phyloP scores from a whole-genome alignment of 1,140 invertebrate genomes.

The Mercenaria mercenaria region DNA sequence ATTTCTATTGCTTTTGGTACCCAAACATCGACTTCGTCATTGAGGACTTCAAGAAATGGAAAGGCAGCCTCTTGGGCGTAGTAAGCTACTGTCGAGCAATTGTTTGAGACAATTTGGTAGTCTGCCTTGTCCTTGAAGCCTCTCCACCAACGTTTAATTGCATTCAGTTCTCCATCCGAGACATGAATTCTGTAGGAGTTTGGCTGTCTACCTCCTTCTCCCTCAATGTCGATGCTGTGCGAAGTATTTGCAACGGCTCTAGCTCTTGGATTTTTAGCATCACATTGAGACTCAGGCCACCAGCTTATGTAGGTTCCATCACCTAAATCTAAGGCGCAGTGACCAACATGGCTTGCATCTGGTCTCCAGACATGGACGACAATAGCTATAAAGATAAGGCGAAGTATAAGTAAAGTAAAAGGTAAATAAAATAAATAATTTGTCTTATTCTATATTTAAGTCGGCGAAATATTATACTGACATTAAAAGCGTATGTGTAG shows the following conservation, averaged over 20 bases:
- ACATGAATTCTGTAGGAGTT: not conserved
- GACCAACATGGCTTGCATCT: not conserved
- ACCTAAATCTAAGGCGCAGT: not conserved
- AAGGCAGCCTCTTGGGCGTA: not conserved
- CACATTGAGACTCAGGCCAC: not conserved
- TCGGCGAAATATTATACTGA: too few species aligned
- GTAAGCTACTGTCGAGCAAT: not conserved
- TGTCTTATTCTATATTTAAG: too few species aligned
- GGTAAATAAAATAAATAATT: too few species aligned
- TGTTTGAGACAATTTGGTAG: not conserved
- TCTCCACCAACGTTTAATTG: not conserved
- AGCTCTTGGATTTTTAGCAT: not conserved
- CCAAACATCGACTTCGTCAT: not conserved
- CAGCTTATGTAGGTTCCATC: not conserved
- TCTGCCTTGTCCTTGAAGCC: not conserved
- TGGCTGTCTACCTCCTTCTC: not conserved
- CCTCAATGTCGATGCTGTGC: not conserved
- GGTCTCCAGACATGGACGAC: not conserved
- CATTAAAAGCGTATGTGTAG: too few species aligned
- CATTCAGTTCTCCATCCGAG: not conserved
- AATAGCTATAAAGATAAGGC: too few species aligned
- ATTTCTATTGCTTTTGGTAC: not conserved
- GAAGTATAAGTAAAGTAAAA: too few species aligned
- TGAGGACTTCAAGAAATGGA: not conserved
- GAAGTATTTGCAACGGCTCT: not conserved